Base-by-base conservation (phyloP, 2,888 invertebrate species). In the Synergus gifuensis region DNA sequence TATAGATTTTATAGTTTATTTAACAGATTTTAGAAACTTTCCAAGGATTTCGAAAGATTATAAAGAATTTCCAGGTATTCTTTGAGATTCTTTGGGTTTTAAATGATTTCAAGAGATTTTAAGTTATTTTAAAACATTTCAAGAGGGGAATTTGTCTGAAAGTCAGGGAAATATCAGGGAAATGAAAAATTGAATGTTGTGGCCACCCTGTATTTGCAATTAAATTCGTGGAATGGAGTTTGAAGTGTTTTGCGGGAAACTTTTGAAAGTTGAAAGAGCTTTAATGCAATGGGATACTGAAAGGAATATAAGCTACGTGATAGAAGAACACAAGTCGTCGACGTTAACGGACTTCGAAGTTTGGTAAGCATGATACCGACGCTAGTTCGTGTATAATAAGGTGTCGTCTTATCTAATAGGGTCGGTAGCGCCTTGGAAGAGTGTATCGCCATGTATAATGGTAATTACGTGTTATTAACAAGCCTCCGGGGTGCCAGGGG, bases 391-490 rank as follows among this genome's bases (percentile, higher is more conserved):
- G 89, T 89, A 91, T 92, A 92, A 92, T 92, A 92, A 92, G 92
- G 92, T 92, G 91, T 92, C 92, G 90, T 91, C 92, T 92, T 92
- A 92, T 91, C 91, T 91, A 91, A 91, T 92, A 90, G 91, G 91
- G 90, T 91, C 88, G 89, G 86, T 86, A 86, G 83, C 84, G 85
- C 81, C 87, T 87, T 87, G 90, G 90, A 92, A 91, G 91, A 92
- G 91, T 91, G 91, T 91, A 92, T 92, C 91, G 91, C 90, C 91
- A 89, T 91, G 91, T 92, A 92, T 92, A 92, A 92, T 90, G 91
- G 91, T 91, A 92, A 92, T 92, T 92, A 92, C 90, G 92, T 91
- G 92, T 91, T 92, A 92, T 92, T 92, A 92, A 92, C 92, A 92
- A 92, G 92, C 91, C 90, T 90, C 87, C 85, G 87, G 88, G 87